Conservation (phyloP, 2,797 vertebrate genomes). For the Thamnophis elegans region DNA sequence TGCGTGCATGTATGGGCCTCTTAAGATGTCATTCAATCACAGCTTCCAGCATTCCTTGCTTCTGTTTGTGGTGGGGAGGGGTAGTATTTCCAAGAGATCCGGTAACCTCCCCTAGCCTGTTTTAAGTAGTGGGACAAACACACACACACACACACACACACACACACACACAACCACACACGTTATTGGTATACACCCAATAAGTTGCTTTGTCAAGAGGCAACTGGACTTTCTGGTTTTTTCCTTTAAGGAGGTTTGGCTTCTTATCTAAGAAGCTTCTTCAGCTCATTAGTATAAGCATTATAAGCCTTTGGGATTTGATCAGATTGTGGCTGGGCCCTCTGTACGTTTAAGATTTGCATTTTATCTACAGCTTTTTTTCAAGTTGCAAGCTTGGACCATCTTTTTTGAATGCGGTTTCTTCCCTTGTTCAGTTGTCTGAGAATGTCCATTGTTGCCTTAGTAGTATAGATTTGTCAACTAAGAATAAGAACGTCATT, state of each 20-base stretch:
- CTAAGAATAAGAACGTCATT: not conserved
- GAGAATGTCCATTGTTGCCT: not conserved
- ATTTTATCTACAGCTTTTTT: not conserved
- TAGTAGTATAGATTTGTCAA: not conserved
- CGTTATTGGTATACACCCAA: no score
- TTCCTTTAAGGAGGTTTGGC: no score
- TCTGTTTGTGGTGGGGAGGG: not conserved
- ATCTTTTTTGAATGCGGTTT: not conserved
- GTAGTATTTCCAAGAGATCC: not conserved
- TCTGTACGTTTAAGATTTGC: not conserved
- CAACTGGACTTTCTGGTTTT: no score
- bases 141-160: no score
- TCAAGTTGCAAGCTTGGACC: not conserved
- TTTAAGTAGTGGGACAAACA: not conserved
- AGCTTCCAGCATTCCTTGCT: not conserved
- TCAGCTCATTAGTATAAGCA: not conserved
- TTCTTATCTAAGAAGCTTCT: no score
- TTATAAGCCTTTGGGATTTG: not conserved
- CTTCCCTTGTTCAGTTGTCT: not conserved
- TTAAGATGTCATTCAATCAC: not conserved
- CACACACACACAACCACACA: not conserved
- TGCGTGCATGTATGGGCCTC: not conserved
- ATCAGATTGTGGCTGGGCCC: not conserved
- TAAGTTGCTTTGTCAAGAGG: no score
- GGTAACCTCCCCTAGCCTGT: not conserved